A percentile compares a stretch with the other conserved stretches of the same genome.
Evolutionary conservation across 2,113 vertebrate species (phyloP).

Genomic region (Rhagologus leucostigma): DNA sequence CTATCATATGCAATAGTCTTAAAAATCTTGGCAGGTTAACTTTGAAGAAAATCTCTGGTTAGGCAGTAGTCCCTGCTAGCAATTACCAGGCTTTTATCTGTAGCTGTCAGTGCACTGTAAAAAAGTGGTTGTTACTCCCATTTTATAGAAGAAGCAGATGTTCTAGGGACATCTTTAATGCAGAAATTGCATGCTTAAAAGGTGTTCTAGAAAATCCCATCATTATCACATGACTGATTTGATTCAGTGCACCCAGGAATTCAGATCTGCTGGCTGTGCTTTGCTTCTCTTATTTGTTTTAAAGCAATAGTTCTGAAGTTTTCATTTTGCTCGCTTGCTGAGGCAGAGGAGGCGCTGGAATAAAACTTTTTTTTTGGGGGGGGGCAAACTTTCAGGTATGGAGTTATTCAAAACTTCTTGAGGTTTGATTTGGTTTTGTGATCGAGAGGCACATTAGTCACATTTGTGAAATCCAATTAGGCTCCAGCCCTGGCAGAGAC

Average conservation of each 20-base stretch:
- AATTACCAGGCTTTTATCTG: slow-evolving; percentile 25
- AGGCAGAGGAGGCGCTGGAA: not conserved
- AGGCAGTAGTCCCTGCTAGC: not conserved
- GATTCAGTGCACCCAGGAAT: slow-evolving; percentile 32
- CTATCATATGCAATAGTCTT: not conserved
- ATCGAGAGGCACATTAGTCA: not conserved
- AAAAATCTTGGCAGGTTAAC: not conserved
- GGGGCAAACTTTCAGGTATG: not conserved
- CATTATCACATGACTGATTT: slow-evolving; percentile 41
- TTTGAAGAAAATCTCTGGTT: not conserved
- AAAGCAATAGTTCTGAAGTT: not conserved
- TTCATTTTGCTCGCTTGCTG: not conserved
- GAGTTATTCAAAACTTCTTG: not conserved
- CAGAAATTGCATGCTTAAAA: slow-evolving; percentile 31
- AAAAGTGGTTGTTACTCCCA: not conserved
- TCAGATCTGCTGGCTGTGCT: not conserved
- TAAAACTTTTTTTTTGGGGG: not conserved
- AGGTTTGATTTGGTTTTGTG: slow-evolving; percentile 14
- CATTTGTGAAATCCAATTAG: slow-evolving; percentile 45
- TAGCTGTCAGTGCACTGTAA: slow-evolving; percentile 17
- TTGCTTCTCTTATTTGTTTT: not conserved
- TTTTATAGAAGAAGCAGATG: slow-evolving; percentile 36
- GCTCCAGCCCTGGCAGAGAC: not conserved
- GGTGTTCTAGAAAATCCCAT: slow-evolving; percentile 61
- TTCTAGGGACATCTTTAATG: not conserved